These are phyloP conservation scores for Physocephala rufipes DNA, from an alignment of 2,888 invertebrate species.

Conservation along the genomic window DNA sequence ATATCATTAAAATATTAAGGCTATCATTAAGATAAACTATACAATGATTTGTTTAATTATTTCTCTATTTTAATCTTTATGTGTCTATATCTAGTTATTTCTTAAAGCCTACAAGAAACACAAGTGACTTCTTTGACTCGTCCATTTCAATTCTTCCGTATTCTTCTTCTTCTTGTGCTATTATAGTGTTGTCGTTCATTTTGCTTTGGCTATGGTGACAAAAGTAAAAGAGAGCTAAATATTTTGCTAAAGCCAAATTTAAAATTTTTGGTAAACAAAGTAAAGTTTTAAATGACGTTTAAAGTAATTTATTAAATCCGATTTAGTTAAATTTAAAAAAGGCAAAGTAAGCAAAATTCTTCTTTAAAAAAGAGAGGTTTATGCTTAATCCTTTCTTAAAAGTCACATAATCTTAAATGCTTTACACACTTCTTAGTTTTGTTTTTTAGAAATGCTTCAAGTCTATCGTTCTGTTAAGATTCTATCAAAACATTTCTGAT, in stretches of 20 bases:
- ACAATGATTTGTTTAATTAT: slow-evolving; percentile 35
- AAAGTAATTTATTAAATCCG: slow-evolving; percentile 14
- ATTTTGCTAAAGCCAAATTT: slow-evolving; percentile 26
- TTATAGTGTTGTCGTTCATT: slow-evolving; percentile 56
- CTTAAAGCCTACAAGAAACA: slow-evolving; percentile 48
- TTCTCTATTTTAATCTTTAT: slow-evolving; percentile 38
- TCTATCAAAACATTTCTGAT: background rate
- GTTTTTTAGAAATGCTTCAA: slow-evolving; percentile 2
- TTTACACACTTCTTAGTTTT: background rate
- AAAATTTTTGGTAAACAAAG: background rate
- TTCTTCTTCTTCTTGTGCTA: slow-evolving; percentile 52
- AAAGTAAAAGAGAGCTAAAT: slow-evolving; percentile 46
- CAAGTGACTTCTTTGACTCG: slow-evolving; percentile 66
- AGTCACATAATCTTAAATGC: slow-evolving; percentile 16
- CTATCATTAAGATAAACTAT: slow-evolving; percentile 2
- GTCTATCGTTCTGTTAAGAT: background rate
- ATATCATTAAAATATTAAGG: no score
- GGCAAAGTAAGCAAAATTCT: slow-evolving; percentile 22
- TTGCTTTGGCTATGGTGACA: slow-evolving; percentile 60
- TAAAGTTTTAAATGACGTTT: background rate
- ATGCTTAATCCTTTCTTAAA: slow-evolving; percentile 26
- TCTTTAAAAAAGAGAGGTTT: slow-evolving; percentile 46
- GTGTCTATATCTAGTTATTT: slow-evolving; percentile 32
- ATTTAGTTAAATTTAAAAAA: background rate
- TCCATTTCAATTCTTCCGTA: slow-evolving; percentile 61